Evolutionary conservation across 2,797 vertebrate species (phyloP).

Genomic region (Pangasius krempfi): DNA sequence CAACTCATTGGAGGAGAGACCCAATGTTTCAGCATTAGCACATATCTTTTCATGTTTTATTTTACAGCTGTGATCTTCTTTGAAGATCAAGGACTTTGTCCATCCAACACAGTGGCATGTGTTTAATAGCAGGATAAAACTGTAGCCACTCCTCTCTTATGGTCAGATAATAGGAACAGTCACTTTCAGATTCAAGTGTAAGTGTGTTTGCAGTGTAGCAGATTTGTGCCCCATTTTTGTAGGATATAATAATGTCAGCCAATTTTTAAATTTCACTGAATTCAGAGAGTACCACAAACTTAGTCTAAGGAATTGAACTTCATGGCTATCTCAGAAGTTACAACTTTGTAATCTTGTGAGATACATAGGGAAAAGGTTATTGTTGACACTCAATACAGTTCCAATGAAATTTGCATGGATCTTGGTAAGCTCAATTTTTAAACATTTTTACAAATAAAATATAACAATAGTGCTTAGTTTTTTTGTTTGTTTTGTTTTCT

Average conservation of each 20-base stretch:
- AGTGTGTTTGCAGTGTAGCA: neutral
- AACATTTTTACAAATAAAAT: neutral
- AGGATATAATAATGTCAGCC: neutral
- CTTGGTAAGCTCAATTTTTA: neutral
- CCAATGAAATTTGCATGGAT: neutral
- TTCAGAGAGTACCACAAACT: neutral
- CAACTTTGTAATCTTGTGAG: neutral
- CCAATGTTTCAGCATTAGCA: constrained; percentile 4
- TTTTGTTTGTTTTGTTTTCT: no score
- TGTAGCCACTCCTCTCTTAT: neutral
- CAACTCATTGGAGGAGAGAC: constrained; percentile 12
- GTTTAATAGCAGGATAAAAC: constrained; percentile 11
- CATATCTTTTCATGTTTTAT: neutral
- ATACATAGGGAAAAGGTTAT: neutral
- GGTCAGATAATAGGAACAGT: neutral
- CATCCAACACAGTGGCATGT: neutral
- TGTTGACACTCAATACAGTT: neutral
- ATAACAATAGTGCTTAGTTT: neutral
- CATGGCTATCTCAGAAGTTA: neutral
- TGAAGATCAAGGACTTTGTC: constrained; percentile 9
- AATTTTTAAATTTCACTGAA: neutral
- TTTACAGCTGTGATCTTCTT: constrained; percentile 4
- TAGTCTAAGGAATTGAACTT: neutral
- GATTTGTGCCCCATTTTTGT: neutral
- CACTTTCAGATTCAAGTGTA: neutral